Evolutionary conservation across 2,797 vertebrate species (phyloP), one percentile per base, ranked within the genome.

Genomic region (Carapus acus): DNA sequence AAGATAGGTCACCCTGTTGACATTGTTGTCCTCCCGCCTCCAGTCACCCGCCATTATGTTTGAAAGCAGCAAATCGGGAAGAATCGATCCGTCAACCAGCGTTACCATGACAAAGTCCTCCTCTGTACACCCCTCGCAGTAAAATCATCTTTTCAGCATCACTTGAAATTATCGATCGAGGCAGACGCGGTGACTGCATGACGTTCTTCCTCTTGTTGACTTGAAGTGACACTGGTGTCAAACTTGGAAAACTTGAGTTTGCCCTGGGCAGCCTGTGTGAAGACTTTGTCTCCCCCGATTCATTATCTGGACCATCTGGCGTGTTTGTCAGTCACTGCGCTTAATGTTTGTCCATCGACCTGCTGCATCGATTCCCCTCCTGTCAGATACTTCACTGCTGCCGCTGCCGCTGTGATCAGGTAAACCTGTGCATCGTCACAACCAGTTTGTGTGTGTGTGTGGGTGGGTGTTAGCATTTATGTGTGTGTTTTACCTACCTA

Each of bases 281-380:
- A 70, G 64, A 43, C 36, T 49, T 61, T 62, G 53, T 54, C 69
- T 68, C 29, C 1, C 6, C 31, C 27, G 54, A 57, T 51, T 51
- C 66, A 57, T 68, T 75, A 71, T 71, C 76, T 49, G 47, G 45
- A 23, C 67, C 58, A 64, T 58, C 70, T 49, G 47, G 59, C 39
- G 56, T 65, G 58, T 79, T 71, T 77, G 77, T 68, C 70, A 74
- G 64, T 53, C 47, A 43, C 36, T 49, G 66, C 76, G 77, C 78
- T 70, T 67, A 68, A 71, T 78, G 71, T 79, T 78, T 79, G 80
- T 77, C 71, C 72, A 82, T 81, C 31, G 71, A 81, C 62, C 50
- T 31, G 57, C 45, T 17, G 55, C 60, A 84, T 85, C 55, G 77
- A 82, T 80, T 61, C 48, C 53, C 63, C 41, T n/a, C 78, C 31